Evolutionary conservation across 2,113 vertebrate genomes (phyloP), one percentile per base, ranked within the genome.

Genomic region (Cryptomyrus ogoouensis): DNA sequence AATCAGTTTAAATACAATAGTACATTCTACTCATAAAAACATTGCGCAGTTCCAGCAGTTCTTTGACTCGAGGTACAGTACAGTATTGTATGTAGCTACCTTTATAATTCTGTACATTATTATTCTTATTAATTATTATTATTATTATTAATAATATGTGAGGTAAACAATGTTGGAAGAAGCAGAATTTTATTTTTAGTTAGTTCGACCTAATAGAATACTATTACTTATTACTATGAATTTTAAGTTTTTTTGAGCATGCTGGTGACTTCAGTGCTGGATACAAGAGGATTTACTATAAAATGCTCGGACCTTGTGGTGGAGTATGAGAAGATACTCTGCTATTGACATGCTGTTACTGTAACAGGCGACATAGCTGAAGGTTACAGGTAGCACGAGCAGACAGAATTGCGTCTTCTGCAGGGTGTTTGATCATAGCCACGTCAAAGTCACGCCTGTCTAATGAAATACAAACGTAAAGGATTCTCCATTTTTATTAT

Each of bases 381-480:
- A 83, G 58, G 91, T 89, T 86, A 92, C 93, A 91, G 89, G 93
- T 90, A 27, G 17, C 21, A 58, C 88, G 90, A 91, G 91, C 90
- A 92, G 92, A 94, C 93, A 91, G 92, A 94, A 95, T 92, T 94
- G 92, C 92, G 91, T 93, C 92, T 91, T 83, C 88, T 80, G 12
- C 2, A 10, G 90, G 87, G 90, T 93, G 92, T 93, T 94, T 93
- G 93, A 95, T 94, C 94, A 93, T 93, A 91, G 91, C 49, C 83
- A 89, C 89, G 92, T 94, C 93, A 92, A 91, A 91, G 89, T 93
- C 90, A 91, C 90, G 92, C 77, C 90, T 93, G 88, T 91, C 90
- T 93, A 94, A 93, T 93, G 93, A 92, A 92, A 93, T 93, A 93
- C 93, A 92, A 92, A 90, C 92, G 93, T 88, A 66, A 66, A 66